Conservation (phyloP, 2,888 invertebrate genomes). For the Acleris laterana region DNA sequence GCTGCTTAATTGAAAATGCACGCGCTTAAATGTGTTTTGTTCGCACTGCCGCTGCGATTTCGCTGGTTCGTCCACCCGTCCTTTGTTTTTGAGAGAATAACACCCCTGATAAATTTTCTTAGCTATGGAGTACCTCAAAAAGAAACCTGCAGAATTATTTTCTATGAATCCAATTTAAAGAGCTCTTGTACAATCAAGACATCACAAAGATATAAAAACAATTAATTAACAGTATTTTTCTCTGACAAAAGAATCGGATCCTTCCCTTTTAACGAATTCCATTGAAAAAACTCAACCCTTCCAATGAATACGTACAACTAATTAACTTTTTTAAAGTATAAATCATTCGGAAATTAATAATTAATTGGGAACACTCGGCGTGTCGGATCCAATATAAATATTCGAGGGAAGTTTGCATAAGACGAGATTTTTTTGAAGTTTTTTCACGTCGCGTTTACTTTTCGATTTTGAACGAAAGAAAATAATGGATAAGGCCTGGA, state of each 20-base stretch:
- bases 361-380: constrained; percentile 69
- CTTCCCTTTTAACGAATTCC: constrained; percentile 66
- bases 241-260: constrained; percentile 43
- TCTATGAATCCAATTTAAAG: too few relatives aligned
- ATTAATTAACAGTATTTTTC: background rate
- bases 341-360: constrained; percentile 82
- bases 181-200: too few relatives aligned
- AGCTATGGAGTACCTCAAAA: too few relatives aligned
- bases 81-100: too few relatives aligned
- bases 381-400: constrained; percentile 74
- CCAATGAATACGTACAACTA: constrained; percentile 66
- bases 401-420: constrained; percentile 74
- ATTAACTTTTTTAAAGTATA: constrained; percentile 74
- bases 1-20: too few relatives aligned
- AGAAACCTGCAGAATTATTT: too few relatives aligned
- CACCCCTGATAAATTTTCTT: too few relatives aligned
- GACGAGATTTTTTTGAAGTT: constrained; percentile 64
- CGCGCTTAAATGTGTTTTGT: too few relatives aligned
- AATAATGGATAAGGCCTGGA: constrained; percentile 47
- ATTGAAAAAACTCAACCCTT: constrained; percentile 70
- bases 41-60: too few relatives aligned
- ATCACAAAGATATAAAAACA: constrained; percentile 1
- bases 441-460: constrained; percentile 59
- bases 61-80: too few relatives aligned
- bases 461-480: constrained; percentile 54